phyloP scores from a whole-genome alignment of 2,113 vertebrate genomes.

The Atrichornis clamosus region DNA sequence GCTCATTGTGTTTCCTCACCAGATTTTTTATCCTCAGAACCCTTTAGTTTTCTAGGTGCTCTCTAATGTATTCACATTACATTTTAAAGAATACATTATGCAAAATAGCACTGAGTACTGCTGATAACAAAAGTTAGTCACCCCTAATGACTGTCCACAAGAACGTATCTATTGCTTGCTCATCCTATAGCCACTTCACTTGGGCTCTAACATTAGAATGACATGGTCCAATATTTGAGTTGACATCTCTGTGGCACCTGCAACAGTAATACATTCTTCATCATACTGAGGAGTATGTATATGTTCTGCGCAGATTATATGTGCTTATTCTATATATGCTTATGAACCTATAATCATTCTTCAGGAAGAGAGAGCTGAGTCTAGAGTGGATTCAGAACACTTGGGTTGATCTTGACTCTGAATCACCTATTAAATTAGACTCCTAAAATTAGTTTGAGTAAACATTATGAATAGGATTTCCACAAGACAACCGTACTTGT shows the following conservation, averaged over 20 bases:
- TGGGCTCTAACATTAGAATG: background rate
- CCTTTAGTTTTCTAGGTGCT: background rate
- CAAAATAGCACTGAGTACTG: background rate
- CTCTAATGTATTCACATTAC: background rate
- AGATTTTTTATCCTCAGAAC: background rate
- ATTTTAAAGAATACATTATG: background rate
- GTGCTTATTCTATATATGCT: background rate
- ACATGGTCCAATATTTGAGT: background rate
- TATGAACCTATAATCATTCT: background rate
- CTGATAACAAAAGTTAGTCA: background rate
- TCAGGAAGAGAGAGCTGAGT: background rate
- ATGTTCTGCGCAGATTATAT: background rate
- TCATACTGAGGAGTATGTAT: background rate
- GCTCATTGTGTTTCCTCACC: background rate
- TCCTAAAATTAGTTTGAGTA: background rate
- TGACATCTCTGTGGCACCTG: background rate
- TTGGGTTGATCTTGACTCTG: background rate
- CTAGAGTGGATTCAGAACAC: background rate
- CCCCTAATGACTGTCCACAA: background rate
- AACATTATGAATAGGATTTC: background rate
- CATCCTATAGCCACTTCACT: rapidly evolving
- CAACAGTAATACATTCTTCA: background rate
- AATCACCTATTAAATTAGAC: background rate
- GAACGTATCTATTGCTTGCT: background rate
- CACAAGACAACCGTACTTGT: background rate